phyloP scores from a whole-genome alignment of 2,113 vertebrate species.

The Irena cyanogastra region DNA sequence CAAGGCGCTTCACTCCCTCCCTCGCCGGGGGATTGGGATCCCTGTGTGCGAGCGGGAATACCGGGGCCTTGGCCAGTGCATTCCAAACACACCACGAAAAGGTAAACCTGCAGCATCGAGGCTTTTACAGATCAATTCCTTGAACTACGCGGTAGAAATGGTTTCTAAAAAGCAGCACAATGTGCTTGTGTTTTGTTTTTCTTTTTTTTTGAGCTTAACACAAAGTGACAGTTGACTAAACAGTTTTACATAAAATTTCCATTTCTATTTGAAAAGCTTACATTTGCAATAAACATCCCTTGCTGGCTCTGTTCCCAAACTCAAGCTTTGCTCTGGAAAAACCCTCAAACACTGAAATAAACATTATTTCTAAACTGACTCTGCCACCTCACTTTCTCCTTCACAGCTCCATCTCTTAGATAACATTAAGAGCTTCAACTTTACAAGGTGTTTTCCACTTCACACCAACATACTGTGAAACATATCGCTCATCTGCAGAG shows the following conservation, averaged over 20 bases:
- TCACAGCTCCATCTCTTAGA: not conserved
- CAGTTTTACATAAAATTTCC: slow-evolving; percentile 8
- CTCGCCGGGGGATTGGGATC: rapidly evolving
- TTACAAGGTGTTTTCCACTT: slow-evolving; percentile 24
- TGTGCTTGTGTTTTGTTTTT: no score
- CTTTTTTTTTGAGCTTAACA: not conserved
- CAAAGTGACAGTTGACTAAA: not conserved
- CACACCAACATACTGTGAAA: not conserved
- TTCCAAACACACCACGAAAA: not conserved
- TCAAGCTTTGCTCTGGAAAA: not conserved
- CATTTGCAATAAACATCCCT: not conserved
- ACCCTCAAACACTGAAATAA: slow-evolving; percentile 9
- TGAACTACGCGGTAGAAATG: not conserved
- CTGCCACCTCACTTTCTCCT: not conserved
- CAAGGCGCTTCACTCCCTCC: no score
- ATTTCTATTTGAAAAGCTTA: slow-evolving; percentile 25
- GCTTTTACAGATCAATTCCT: not conserved
- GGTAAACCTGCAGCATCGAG: not conserved
- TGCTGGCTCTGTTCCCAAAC: not conserved
- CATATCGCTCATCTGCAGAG: not conserved
- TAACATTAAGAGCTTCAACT: not conserved
- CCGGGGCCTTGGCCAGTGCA: rapidly evolving
- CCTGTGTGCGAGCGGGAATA: rapidly evolving
- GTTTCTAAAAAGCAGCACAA: not conserved
- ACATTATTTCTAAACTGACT: not conserved